These are phyloP conservation scores for Solenopsis invicta DNA, from an alignment of 1,140 invertebrate species.

Conservation along the genomic window DNA sequence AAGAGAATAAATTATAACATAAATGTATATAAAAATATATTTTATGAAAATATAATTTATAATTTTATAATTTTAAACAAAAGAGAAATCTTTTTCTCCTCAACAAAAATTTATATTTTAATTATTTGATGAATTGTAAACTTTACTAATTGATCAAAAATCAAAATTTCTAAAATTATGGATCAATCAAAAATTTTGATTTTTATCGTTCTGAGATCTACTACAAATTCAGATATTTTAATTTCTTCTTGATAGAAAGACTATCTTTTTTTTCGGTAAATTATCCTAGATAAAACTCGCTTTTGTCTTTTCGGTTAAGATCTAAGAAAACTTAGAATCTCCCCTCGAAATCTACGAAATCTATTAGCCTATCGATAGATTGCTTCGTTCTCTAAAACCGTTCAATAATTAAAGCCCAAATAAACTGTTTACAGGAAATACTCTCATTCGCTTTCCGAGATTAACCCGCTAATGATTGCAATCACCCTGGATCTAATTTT, in stretches of 20 bases:
- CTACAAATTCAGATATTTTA: not conserved
- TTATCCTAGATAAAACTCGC: not conserved
- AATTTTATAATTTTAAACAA: not conserved
- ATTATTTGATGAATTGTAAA: not conserved
- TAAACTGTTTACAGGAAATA: slow-evolving; percentile 36
- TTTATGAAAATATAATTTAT: too few species aligned
- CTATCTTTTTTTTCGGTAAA: slow-evolving; percentile 10
- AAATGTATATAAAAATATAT: too few species aligned
- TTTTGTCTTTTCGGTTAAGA: not conserved
- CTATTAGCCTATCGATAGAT: slow-evolving; percentile 7
- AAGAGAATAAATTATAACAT: not conserved
- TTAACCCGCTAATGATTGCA: slow-evolving; percentile 32
- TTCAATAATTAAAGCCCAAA: slow-evolving; percentile 58
- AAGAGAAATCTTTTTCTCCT: not conserved
- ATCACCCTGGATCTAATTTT: slow-evolving; percentile 25
- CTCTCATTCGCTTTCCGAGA: slow-evolving; percentile 8
- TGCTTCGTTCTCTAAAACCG: slow-evolving; percentile 43
- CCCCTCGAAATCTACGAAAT: slow-evolving; percentile 32
- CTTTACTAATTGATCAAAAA: not conserved
- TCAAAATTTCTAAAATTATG: not conserved
- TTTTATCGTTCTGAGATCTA: not conserved
- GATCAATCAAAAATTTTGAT: not conserved
- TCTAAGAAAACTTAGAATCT: slow-evolving; percentile 41
- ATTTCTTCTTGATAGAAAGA: slow-evolving; percentile 12
- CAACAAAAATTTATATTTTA: not conserved